These are phyloP conservation scores for Trachymyrmex septentrionalis DNA, from an alignment of 1,140 invertebrate genomes.

Conservation along the genomic window DNA sequence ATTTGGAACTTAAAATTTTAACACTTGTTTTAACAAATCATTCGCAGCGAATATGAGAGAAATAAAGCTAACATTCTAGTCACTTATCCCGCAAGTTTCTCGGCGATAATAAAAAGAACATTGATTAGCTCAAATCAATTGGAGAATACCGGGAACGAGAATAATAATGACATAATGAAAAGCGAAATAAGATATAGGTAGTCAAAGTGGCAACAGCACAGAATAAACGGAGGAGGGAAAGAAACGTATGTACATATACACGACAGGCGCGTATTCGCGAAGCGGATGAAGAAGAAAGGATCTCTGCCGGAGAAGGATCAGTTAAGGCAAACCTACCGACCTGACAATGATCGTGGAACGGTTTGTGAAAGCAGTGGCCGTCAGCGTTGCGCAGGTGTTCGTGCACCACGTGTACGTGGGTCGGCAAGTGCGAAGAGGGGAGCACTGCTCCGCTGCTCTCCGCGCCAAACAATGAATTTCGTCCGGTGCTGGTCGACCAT, in stretches of 20 bases:
- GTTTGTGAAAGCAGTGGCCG: conserved; percentile 84
- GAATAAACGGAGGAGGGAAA: too few relatives aligned
- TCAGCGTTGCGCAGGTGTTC: conserved; percentile 82
- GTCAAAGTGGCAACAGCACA: not conserved
- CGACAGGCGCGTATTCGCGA: not conserved
- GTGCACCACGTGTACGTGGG: conserved; percentile 80
- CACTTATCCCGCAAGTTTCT: not conserved
- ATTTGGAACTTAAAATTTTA: not conserved
- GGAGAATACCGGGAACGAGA: not conserved
- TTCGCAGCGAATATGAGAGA: not conserved
- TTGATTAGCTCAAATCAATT: not conserved
- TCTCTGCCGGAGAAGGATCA: conserved; percentile 24
- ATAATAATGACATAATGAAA: conserved; percentile 32
- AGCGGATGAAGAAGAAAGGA: conserved; percentile 42
- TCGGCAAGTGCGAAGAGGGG: conserved; percentile 79
- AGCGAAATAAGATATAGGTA: not conserved
- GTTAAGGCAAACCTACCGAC: conserved; percentile 71
- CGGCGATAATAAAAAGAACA: not conserved
- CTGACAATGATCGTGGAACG: conserved; percentile 82
- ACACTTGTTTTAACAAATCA: not conserved
- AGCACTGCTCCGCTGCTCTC: conserved; percentile 76
- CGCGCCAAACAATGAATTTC: conserved; percentile 84
- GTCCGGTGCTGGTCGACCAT: conserved; percentile 86
- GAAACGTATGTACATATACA: not conserved
- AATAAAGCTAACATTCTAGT: not conserved